Base-by-base conservation (phyloP, 2,888 invertebrate genomes). In the Hoplodrina ambigua region DNA sequence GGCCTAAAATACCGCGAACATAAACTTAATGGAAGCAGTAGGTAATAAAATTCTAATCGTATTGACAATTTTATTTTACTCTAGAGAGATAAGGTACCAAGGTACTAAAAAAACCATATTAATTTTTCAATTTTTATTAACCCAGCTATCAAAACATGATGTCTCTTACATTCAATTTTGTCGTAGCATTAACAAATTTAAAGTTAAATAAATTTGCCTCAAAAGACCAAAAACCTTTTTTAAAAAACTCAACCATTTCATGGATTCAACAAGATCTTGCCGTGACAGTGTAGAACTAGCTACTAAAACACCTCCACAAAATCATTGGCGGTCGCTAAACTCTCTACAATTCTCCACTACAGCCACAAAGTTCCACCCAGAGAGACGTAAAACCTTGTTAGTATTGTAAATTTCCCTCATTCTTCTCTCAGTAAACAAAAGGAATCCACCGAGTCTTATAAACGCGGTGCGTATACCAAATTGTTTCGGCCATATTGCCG, bases 401-500 rank as follows among this genome's bases (percentile, higher is more conserved):
- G 83, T 83, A 71, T 81, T 82, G 72, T 79, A 83, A 81, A 82
- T 84, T 88, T 81, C 80, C 81, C 77, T 81, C 82, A 81, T 89
- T 78, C 84, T 82, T 84, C 77, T 79, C 69, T 72, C 55, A 69
- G 81, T 86, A 88, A 91, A 89, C 89, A 90, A 90, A 85, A 87
- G 85, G 78, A 89, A 85, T 88, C 92, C 90, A 86, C 77, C 25
- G 90, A 89, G 91, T 80, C 87, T 88, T 89, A 88, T 91, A 91
- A 90, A 88, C 86, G 86, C 87, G 78, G 69, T 68, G 72, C 86
- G 85, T 89, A 88, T 87, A 89, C 87, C 81, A 90, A 92, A 93
- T 94, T 92, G 91, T 89, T 91, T 89, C 80, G 83, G 86, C 88
- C 86, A 89, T 89, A 91, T 91, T 89, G 89, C 85, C 78, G 80